These are phyloP conservation scores for Drosophila paracracens DNA, from an alignment of 2,888 invertebrate species.

Conservation along the genomic window DNA sequence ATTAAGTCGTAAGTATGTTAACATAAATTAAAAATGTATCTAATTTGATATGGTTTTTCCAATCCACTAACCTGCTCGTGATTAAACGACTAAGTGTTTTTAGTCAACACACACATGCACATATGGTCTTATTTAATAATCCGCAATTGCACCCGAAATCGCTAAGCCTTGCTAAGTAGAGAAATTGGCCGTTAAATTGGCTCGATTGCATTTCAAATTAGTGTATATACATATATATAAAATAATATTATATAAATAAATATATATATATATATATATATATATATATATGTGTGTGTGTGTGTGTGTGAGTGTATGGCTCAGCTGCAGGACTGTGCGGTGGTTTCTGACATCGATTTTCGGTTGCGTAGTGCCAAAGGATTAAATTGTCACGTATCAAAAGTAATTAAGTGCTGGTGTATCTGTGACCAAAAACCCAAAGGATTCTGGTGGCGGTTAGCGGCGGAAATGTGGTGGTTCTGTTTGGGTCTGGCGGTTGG, in stretches of 20 bases:
- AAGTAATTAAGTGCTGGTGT: constrained; percentile 66
- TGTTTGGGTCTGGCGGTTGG: constrained; percentile 9
- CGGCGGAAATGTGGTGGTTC: neutral
- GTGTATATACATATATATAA: neutral
- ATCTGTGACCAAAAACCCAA: constrained; percentile 41
- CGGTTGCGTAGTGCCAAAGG: constrained; percentile 41
- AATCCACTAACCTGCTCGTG: neutral
- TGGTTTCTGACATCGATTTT: constrained; percentile 49
- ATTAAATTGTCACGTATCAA: constrained; percentile 72
- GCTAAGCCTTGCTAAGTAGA: neutral
- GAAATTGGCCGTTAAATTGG: constrained; percentile 22
- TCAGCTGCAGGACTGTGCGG: constrained; percentile 12
- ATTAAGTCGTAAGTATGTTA: neutral
- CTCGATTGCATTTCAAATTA: constrained; percentile 10
- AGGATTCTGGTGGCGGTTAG: constrained; percentile 2
- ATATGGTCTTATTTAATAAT: constrained; percentile 14
- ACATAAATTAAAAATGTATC: neutral
- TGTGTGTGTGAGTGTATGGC: constrained; percentile 4
- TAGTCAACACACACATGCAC: neutral
- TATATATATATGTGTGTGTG: neutral
- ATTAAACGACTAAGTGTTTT: neutral
- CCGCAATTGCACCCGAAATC: constrained; percentile 9
- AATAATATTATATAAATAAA: neutral
- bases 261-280: neutral
- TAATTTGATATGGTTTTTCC: neutral